These are phyloP conservation scores for Periophthalmus magnuspinnatus DNA, from an alignment of 2,797 vertebrate species.

Conservation along the genomic window DNA sequence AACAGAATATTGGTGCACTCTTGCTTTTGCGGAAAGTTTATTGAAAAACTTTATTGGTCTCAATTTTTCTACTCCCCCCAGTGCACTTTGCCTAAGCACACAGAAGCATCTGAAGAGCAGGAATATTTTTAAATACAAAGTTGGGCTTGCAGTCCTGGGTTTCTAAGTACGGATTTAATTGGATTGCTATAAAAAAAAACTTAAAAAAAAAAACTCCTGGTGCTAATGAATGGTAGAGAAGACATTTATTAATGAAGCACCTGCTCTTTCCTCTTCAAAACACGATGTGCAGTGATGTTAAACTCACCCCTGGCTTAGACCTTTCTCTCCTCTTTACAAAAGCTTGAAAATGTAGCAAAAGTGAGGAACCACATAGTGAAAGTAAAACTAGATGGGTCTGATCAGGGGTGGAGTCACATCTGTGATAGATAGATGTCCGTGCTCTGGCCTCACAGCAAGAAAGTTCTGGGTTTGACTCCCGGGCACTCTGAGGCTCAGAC, in stretches of 20 bases:
- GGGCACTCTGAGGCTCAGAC: too few relatives aligned
- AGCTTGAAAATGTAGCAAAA: not conserved
- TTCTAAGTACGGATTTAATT: conserved; percentile 14
- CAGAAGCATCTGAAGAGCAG: conserved; percentile 6
- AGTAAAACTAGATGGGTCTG: not conserved
- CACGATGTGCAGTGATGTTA: not conserved
- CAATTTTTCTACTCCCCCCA: not conserved
- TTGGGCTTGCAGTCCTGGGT: conserved; percentile 2
- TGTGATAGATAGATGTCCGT: not conserved
- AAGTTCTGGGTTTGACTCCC: too few relatives aligned
- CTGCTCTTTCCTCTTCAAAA: conserved; percentile 19
- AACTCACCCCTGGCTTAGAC: not conserved
- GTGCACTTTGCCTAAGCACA: conserved; percentile 1
- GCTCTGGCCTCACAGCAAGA: not conserved
- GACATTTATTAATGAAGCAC: conserved; percentile 36
- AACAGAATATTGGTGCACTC: conserved; percentile 4
- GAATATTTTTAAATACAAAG: conserved; percentile 4
- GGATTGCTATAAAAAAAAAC: conserved; percentile 18
- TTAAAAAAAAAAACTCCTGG: not conserved
- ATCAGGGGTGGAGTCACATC: not conserved
- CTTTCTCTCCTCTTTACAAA: not conserved
- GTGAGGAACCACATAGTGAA: not conserved
- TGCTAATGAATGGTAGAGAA: conserved; percentile 18
- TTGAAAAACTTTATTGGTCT: not conserved
- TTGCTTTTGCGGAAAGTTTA: conserved; percentile 2